Evolutionary conservation across 2,888 invertebrate genomes (phyloP).

Genomic region (Hirtodrosophila confusa): DNA sequence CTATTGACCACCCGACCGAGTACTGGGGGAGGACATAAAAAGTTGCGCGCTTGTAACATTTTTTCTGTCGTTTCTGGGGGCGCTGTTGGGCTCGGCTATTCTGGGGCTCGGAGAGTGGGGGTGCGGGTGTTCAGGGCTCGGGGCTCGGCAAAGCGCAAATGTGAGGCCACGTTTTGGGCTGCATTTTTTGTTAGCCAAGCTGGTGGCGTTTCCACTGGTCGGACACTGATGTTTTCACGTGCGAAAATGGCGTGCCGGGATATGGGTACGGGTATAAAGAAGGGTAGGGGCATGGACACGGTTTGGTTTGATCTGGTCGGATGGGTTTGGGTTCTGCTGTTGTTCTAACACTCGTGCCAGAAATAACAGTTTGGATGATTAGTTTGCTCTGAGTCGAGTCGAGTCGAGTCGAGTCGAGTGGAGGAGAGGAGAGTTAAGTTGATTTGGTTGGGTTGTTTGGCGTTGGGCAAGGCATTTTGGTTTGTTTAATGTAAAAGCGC

Average conservation of each 20-base stretch:
- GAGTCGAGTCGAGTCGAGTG: too few relatives aligned
- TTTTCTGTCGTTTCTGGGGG: not conserved
- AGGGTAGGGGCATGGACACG: not conserved
- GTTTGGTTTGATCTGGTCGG: conserved; percentile 28
- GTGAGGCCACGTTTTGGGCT: conserved; percentile 16
- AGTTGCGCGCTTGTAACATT: conserved; percentile 41
- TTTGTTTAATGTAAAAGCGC: conserved; percentile 53
- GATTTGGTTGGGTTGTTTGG: conserved; percentile 11
- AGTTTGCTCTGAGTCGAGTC: conserved; percentile 44
- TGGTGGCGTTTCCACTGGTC: conserved; percentile 29
- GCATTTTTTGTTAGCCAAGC: conserved; percentile 27
- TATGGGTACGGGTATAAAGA: not conserved
- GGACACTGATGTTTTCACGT: conserved; percentile 31
- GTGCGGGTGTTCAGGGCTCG: too few relatives aligned
- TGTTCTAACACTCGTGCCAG: conserved; percentile 19
- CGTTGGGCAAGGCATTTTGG: conserved; percentile 21
- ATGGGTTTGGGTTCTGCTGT: conserved; percentile 23
- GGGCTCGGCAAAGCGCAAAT: conserved; percentile 19
- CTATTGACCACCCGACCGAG: conserved; percentile 3
- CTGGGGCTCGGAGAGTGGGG: not conserved
- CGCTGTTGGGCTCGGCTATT: not conserved
- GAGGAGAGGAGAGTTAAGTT: conserved; percentile 1
- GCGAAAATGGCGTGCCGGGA: conserved; percentile 41
- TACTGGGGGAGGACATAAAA: conserved; percentile 30
- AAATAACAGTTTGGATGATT: conserved; percentile 52